Conservation (phyloP, 37 sponge, comb jelly and placozoan species). For the Mnemiopsis leidyi region DNA sequence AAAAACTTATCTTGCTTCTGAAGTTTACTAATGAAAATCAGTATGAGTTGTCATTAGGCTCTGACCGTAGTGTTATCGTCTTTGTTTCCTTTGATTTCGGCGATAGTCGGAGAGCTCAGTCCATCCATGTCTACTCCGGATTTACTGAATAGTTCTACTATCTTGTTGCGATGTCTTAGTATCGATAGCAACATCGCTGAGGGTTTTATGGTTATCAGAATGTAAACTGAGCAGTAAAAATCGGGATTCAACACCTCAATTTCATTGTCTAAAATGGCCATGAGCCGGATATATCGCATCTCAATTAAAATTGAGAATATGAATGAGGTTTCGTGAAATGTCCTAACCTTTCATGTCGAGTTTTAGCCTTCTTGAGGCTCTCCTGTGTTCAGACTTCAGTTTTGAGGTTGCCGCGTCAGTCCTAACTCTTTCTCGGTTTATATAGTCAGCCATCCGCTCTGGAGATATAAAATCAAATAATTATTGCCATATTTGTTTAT, state of each 20-base stretch:
- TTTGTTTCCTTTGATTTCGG: not conserved
- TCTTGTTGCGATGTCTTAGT: not conserved
- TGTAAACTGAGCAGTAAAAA: too few relatives aligned
- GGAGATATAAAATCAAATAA: too few relatives aligned
- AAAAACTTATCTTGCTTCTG: too few relatives aligned
- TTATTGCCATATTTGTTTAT: too few relatives aligned
- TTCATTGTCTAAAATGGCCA: too few relatives aligned
- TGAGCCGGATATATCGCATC: too few relatives aligned
- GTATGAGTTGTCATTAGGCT: too few relatives aligned
- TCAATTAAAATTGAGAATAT: not conserved
- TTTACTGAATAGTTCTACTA: not conserved
- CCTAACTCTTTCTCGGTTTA: not conserved
- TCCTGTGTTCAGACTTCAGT: not conserved
- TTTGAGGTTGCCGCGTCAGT: constrained; percentile 9
- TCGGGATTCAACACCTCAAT: too few relatives aligned
- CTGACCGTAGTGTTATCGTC: not conserved
- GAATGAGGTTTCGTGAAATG: not conserved
- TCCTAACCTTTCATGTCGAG: not conserved
- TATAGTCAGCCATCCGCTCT: constrained; percentile 3
- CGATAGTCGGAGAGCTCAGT: not conserved
- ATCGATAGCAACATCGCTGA: constrained; percentile 26
- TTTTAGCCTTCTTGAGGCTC: not conserved
- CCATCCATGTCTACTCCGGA: not conserved
- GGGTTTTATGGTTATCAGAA: too few relatives aligned
- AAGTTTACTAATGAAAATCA: not conserved